Evolutionary conservation across 30 jellyfish, hydroid and myxozoan genomes (phyloP).

Genomic region (Pseudorhiza aurosa): DNA sequence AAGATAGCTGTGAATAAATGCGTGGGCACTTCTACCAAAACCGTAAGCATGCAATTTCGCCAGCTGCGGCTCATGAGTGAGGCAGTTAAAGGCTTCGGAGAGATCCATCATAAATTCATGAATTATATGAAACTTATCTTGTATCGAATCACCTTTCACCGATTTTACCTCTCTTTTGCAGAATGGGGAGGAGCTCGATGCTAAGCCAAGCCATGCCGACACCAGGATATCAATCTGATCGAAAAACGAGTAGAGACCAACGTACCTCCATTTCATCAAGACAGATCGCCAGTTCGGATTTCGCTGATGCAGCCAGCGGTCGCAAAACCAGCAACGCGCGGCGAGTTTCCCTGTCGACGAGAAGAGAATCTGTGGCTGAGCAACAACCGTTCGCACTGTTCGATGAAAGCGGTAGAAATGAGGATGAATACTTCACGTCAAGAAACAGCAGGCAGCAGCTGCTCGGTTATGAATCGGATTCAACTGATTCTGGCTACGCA

Average conservation of each 20-base stretch:
- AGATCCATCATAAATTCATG: not conserved
- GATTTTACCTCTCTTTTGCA: not conserved
- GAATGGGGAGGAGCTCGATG: not conserved
- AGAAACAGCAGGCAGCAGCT: slow-evolving; percentile 5
- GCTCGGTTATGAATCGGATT: slow-evolving; percentile 55
- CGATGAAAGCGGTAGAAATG: not conserved
- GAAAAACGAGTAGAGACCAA: not conserved
- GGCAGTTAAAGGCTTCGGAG: not conserved
- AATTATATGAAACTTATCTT: too few species aligned
- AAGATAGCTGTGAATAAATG: not conserved
- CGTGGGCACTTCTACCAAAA: not conserved
- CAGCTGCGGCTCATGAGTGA: not conserved
- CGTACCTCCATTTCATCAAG: not conserved
- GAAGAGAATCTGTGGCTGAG: not conserved
- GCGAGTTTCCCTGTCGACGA: not conserved
- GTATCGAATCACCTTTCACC: too few species aligned
- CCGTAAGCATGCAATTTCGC: not conserved
- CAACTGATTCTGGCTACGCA: slow-evolving; percentile 70
- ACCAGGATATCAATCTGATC: not conserved
- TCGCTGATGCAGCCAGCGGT: not conserved
- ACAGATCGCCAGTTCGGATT: not conserved
- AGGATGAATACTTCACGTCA: not conserved
- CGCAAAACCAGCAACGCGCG: not conserved
- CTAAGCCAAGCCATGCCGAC: not conserved
- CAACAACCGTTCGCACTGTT: not conserved